A percentile compares a stretch with the other conserved stretches of the same genome.
phyloP scores from a whole-genome alignment of 2,888 invertebrate genomes.

The Plebejus argus region DNA sequence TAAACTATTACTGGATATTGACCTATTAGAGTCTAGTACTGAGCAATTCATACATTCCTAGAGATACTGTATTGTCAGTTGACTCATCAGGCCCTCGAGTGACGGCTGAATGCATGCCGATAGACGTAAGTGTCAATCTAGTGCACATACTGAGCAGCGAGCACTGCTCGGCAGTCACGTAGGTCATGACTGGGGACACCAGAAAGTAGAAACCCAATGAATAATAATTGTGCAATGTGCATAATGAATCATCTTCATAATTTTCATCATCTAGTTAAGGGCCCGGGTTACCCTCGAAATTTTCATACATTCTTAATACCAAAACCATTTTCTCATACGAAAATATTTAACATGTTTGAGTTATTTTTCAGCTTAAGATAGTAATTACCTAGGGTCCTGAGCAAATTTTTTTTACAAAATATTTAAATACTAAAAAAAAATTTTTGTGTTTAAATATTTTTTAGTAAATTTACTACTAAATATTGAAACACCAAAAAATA shows the following conservation, averaged over 20 bases:
- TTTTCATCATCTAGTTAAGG: neutral
- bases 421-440: too few relatives aligned
- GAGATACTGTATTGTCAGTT: neutral
- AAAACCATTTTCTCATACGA: too few relatives aligned
- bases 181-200: neutral
- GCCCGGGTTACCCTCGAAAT: too few relatives aligned
- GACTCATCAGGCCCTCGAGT: neutral
- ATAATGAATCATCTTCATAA: neutral
- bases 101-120: neutral
- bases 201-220: neutral
- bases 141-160: neutral
- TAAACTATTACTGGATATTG: neutral
- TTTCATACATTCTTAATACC: too few relatives aligned
- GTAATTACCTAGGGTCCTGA: too few relatives aligned
- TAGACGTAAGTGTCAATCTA: neutral
- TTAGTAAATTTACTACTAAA: too few relatives aligned
- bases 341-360: too few relatives aligned
- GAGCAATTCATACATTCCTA: neutral
- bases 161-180: neutral
- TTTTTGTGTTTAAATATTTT: too few relatives aligned
- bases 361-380: too few relatives aligned
- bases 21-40: neutral
- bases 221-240: neutral
- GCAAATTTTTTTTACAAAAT: too few relatives aligned
- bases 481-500: too few relatives aligned